Percentiles rank a stretch among this genome's conserved stretches.
Conservation (phyloP, 2,113 vertebrate species). For the Saccopteryx leptura region DNA sequence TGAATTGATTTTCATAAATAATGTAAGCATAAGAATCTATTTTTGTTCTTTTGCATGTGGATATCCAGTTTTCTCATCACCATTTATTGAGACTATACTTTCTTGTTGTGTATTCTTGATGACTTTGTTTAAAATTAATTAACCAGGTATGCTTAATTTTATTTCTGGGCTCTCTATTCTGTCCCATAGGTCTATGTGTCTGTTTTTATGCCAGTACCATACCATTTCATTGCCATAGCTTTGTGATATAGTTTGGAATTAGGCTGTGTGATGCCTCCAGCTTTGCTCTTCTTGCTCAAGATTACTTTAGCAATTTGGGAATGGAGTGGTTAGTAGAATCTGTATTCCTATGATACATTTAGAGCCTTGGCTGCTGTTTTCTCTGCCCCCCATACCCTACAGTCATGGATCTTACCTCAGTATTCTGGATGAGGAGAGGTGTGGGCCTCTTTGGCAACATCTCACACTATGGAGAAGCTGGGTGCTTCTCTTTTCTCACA, state of each 20-base stretch:
- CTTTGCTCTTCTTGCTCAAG: background rate
- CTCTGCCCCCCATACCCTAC: background rate
- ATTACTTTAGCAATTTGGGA: background rate
- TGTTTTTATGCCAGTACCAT: background rate
- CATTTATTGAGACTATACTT: background rate
- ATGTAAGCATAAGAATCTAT: background rate
- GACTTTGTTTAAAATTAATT: background rate
- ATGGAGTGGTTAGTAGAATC: background rate
- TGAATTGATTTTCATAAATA: background rate
- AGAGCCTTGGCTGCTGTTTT: background rate
- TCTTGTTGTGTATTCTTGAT: background rate
- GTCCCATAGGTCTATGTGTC: background rate
- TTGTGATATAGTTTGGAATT: background rate
- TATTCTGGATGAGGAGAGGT: background rate
- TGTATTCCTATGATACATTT: background rate
- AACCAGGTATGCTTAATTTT: background rate
- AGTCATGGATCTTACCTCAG: background rate
- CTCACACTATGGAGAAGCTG: background rate
- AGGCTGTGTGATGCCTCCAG: background rate
- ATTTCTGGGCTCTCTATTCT: background rate
- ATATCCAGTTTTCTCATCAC: background rate
- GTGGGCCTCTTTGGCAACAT: background rate
- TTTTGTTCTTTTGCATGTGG: background rate
- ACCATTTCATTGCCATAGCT: background rate
- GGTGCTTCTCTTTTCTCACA: background rate